These are phyloP conservation scores for Brachymystax lenok DNA, from an alignment of 2,797 vertebrate species.

Conservation along the genomic window DNA sequence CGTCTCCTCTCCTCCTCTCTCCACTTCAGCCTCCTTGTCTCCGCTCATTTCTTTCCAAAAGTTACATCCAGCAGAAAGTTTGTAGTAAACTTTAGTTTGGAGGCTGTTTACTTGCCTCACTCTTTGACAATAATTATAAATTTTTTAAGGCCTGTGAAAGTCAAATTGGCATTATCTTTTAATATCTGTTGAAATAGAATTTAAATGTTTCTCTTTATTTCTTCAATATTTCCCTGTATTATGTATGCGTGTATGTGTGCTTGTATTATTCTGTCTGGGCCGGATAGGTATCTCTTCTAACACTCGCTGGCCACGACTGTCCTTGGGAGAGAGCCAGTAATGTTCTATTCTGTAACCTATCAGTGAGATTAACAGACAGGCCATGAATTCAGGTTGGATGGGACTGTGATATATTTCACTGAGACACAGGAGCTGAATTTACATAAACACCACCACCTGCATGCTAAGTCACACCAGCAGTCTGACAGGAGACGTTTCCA, in stretches of 20 bases:
- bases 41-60: background rate
- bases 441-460: constrained; percentile 27
- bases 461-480: constrained; percentile 1
- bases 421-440: constrained; percentile 21
- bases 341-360: background rate
- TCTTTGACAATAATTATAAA: background rate
- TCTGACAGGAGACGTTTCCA: constrained; percentile 11
- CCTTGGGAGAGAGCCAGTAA: constrained; percentile 7
- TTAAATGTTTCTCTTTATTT: background rate
- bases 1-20: background rate
- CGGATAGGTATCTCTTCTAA: background rate
- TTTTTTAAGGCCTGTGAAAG: background rate
- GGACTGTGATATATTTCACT: background rate
- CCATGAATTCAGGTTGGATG: background rate
- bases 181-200: background rate
- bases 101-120: background rate
- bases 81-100: background rate
- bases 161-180: background rate
- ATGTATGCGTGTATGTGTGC: background rate
- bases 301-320: background rate
- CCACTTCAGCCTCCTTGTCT: background rate
- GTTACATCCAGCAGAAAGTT: background rate
- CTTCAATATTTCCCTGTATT: background rate
- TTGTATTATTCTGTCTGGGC: background rate
- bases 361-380: constrained; percentile 10